A percentile compares a stretch with the other conserved stretches of the same genome.
phyloP scores from a whole-genome alignment of 2,113 vertebrate species.

The Oxyruncus cristatus region DNA sequence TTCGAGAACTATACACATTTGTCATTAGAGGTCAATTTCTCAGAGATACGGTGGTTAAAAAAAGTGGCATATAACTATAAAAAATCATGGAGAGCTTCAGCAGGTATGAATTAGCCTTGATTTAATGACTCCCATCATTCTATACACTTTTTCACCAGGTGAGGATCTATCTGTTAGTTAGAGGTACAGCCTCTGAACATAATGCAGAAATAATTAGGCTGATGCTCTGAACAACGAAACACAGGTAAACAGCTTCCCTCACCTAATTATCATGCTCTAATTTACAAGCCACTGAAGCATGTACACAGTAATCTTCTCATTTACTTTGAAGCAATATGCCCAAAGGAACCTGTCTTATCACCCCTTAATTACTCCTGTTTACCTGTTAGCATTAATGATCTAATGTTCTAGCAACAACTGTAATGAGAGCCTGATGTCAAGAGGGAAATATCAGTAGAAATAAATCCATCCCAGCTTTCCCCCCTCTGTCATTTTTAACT shows the following conservation, averaged over 20 bases:
- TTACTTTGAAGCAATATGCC: slow-evolving; percentile 47
- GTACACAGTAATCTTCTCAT: slow-evolving; percentile 22
- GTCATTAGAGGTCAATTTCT: neutral
- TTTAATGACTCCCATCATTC: neutral
- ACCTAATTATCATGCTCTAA: slow-evolving; percentile 30
- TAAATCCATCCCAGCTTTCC: neutral
- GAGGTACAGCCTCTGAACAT: neutral
- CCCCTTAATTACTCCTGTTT: slow-evolving; percentile 64
- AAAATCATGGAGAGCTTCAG: neutral
- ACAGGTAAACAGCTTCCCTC: slow-evolving; percentile 31
- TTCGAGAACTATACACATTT: neutral
- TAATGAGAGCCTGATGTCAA: slow-evolving; percentile 10
- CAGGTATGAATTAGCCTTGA: neutral
- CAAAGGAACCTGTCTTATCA: slow-evolving; percentile 51
- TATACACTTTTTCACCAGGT: neutral
- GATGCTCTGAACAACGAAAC: neutral
- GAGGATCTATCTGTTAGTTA: neutral
- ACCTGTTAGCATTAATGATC: slow-evolving; percentile 43
- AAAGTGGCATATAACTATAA: neutral
- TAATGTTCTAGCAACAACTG: neutral
- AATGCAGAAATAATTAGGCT: neutral
- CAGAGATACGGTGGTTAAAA: neutral
- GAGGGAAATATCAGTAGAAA: slow-evolving; percentile 11
- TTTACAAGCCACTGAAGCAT: slow-evolving; percentile 46
- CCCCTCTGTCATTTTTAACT: slow-evolving; percentile 39